Percentiles rank a stretch among this genome's conserved stretches.
phyloP scores from a whole-genome alignment of 2,888 invertebrate genomes.

The Mythimna loreyi region DNA sequence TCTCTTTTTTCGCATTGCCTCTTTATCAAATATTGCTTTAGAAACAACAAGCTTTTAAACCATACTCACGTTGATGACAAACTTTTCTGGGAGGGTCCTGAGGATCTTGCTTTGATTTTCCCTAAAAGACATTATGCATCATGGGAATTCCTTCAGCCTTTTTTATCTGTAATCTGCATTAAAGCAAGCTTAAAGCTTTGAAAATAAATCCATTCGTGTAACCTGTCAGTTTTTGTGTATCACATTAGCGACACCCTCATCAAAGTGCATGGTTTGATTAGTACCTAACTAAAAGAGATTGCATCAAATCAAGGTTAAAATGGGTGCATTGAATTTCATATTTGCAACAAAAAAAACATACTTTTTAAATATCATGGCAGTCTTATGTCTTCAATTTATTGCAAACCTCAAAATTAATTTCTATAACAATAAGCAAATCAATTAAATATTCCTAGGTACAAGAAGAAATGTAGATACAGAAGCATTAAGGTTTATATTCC shows the following conservation, averaged over 20 bases:
- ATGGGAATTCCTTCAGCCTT: not conserved
- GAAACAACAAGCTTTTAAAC: no score
- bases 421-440: not conserved
- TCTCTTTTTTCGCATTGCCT: no score
- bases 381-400: no score
- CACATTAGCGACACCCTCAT: conserved; percentile 25
- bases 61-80: no score
- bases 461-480: no score
- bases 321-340: not conserved
- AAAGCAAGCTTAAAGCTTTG: not conserved
- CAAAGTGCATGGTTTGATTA: conserved; percentile 5
- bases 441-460: no score
- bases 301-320: not conserved
- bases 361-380: no score
- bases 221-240: conserved; percentile 20
- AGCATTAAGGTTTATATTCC: no score
- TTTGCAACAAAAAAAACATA: no score
- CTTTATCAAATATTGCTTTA: no score
- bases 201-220: not conserved
- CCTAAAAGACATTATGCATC: not conserved
- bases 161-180: not conserved
- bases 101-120: not conserved
- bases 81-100: no score
- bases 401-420: not conserved
- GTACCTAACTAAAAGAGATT: not conserved